Evolutionary conservation across 1,140 invertebrate genomes (phyloP), one percentile per base, ranked within the genome.

Genomic region (Neoseiulus cucumeris): DNA sequence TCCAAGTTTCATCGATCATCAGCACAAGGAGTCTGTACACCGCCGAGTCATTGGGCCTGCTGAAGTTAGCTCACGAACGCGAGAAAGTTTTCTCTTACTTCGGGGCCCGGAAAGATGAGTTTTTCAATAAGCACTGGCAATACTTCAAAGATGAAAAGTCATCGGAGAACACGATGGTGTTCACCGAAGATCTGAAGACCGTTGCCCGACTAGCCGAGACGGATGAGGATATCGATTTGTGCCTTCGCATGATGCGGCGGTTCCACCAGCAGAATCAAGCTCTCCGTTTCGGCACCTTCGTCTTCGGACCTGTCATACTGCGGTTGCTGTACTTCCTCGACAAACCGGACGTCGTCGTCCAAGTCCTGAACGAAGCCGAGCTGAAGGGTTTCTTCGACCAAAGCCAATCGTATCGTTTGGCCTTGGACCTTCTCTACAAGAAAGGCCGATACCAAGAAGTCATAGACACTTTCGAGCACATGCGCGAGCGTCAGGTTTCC

Each of bases 281-380:
- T 68, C 71, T 85, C 39, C 76, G 86, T 66, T 88, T 89, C 81
- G 83, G 84, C 18, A 83, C 78, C 69, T 90, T 83, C 76, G 73
- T 83, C 9, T 90, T 90, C 82, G 87, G 88, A 1, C 86, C 87
- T 20, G 82, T 90, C 9, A 78, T 86, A 0, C 88, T 91, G 86
- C 78, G 88, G 70, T 79, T 86, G 75, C 84, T 84, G 68, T 77
- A 88, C 72, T 75, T 81, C 70, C 72, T 87, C 7, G 82, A 87
- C 72, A 80, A 84, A 72, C 82, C 84, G 22, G 77, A 82, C 64
- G 71, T 81, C 64, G 87, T 87, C 20, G 69, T 86, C 5, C 69
- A 83, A 70, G 77, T 70, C 25, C 68, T 73, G n/a, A 70, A 69
- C 25, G 71, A 74, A 67, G 72, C 85, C 82, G 79, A 79, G 41